A percentile compares a stretch with the other conserved stretches of the same genome.
These are phyloP conservation scores for Agriopis marginaria DNA, from an alignment of 2,888 invertebrate species.

Conservation along the genomic window DNA sequence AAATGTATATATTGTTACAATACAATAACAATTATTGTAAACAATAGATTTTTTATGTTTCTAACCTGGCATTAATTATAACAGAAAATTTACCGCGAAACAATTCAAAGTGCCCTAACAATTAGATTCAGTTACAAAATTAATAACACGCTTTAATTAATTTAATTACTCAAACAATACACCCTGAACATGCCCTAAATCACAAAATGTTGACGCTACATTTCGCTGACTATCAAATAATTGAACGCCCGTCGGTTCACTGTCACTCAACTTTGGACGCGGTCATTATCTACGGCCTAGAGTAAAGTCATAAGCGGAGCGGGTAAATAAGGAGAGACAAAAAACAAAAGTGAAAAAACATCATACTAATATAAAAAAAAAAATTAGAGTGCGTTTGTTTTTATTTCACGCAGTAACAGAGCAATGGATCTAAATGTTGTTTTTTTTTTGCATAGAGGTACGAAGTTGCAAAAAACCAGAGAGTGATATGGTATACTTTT, in stretches of 20 bases:
- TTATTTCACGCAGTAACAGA: no score
- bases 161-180: constrained; percentile 28
- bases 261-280: constrained; percentile 31
- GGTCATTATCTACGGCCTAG: constrained; percentile 27
- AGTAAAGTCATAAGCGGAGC: constrained; percentile 24
- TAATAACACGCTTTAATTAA: constrained; percentile 22
- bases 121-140: constrained; percentile 13
- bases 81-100: neutral
- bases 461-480: no score
- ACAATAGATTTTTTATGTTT: neutral
- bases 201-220: constrained; percentile 22
- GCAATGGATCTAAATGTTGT: no score
- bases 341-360: no score
- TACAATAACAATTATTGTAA: neutral
- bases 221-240: constrained; percentile 28
- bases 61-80: neutral
- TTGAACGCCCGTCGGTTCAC: constrained; percentile 26
- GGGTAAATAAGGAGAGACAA: no score
- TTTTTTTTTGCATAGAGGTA: no score
- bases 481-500: no score
- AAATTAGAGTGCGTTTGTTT: neutral
- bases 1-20: no score
- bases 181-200: constrained; percentile 17
- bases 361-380: no score
- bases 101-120: neutral